Evolutionary conservation across 2,113 vertebrate genomes (phyloP).

Genomic region (Brachyhypopomus gauderio): DNA sequence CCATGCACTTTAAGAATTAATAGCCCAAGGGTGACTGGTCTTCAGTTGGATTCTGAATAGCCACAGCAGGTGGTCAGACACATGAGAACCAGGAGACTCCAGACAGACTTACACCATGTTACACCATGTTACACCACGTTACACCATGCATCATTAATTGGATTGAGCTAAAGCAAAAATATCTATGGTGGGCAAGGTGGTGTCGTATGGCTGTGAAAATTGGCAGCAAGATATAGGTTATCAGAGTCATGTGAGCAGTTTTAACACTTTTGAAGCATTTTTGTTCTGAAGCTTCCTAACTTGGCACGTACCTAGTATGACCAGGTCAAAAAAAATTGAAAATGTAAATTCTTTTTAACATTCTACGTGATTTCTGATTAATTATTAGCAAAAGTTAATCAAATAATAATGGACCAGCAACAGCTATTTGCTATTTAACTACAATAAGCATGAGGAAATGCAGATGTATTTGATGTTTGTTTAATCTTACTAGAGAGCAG

Average conservation of each 20-base stretch:
- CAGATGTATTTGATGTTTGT: background rate
- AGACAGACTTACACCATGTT: background rate
- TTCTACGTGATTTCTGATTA: too few species aligned
- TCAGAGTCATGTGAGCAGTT: background rate
- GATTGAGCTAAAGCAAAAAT: constrained; percentile 25
- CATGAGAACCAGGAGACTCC: background rate
- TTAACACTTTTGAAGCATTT: constrained; percentile 1
- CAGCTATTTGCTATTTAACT: too few species aligned
- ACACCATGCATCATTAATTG: constrained; percentile 1
- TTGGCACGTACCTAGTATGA: too few species aligned
- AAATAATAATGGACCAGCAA: too few species aligned
- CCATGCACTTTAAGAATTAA: constrained; percentile 18
- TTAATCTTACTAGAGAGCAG: background rate
- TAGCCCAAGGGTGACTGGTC: background rate
- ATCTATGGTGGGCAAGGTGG: constrained; percentile 14
- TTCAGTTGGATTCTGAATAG: background rate
- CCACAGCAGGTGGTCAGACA: constrained; percentile 20
- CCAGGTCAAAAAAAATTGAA: too few species aligned
- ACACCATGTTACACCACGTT: background rate
- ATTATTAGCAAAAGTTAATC: too few species aligned
- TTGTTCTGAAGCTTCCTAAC: too few species aligned
- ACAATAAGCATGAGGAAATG: background rate
- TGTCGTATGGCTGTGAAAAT: background rate
- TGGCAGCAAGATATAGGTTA: constrained; percentile 22
- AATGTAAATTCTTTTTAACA: too few species aligned